Conservation (phyloP, 2,113 vertebrate genomes). For the Cnemophilus loriae region DNA sequence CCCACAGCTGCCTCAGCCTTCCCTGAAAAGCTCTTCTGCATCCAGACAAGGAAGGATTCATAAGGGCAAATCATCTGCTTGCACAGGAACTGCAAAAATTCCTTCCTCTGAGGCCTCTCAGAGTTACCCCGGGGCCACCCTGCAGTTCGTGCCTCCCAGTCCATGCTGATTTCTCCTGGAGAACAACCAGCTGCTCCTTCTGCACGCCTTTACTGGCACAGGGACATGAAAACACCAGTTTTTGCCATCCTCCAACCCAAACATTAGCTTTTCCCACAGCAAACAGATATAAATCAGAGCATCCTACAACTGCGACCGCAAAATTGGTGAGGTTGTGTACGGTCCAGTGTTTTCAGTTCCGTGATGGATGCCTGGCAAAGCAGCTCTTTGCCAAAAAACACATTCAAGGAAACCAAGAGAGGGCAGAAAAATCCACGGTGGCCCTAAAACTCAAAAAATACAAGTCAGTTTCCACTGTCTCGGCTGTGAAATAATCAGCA, state of each 20-base stretch:
- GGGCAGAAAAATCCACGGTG: accelerated
- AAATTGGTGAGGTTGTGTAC: neutral
- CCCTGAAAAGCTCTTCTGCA: neutral
- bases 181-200: neutral
- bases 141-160: neutral
- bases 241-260: neutral
- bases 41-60: neutral
- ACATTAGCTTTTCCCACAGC: neutral
- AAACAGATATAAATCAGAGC: neutral
- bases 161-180: accelerated
- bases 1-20: neutral
- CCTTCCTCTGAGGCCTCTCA: neutral
- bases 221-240: accelerated
- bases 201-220: accelerated
- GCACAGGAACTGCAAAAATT: neutral
- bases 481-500: neutral
- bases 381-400: neutral
- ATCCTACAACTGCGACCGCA: neutral
- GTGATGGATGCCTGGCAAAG: neutral
- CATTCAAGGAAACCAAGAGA: neutral
- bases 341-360: neutral
- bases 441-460: neutral
- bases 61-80: neutral
- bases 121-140: neutral
- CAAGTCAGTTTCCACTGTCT: neutral